Evolutionary conservation across 2,113 vertebrate species (phyloP), one percentile per base, ranked within the genome.

Genomic region (Notarius quadriscutis): DNA sequence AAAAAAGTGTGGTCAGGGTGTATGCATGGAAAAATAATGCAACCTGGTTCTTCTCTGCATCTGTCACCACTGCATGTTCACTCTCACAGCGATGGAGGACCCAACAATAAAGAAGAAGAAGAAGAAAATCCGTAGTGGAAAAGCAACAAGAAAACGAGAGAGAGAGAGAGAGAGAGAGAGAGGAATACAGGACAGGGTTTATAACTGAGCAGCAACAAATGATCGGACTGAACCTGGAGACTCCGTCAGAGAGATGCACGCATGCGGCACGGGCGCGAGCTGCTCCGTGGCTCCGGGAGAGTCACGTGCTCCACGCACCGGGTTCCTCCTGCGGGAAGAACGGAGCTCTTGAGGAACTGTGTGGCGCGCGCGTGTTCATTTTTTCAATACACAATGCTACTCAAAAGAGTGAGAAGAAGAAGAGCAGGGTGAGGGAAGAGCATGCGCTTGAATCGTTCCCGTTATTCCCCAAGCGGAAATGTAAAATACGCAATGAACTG

Each of bases 221-320:
- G 89, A 84, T 85, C 90, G 30, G 27, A 58, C 75, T 78, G 88
- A 89, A 87, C 85, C 91, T 62, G 30, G 51, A 60, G 63, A 87
- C 77, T 89, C 88, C 87, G 90, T 81, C 62, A 50, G 79, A 88
- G 86, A 90, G 82, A 83, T 87, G 87, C 82, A 88, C 84, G 89
- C 87, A 87, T 89, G 87, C 87, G 81, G 74, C 53, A 86, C 50
- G 85, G 90, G 58, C 69, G 72, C 85, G 74, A 89, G 80, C 84
- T 90, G 77, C 60, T 87, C 89, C 87, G 83, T 60, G 84, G 87
- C 86, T 88, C 50, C 62, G 80, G 86, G 63, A 78, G 85, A 87
- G 91, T 92, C 91, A 91, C 87, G 90, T 91, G 91, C 87, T 86
- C 78, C 83, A 30, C 84, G 87, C 86, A 90, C 90, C 86, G 82